These are phyloP conservation scores for Enteromius treurensis DNA, from an alignment of 2,797 vertebrate genomes.

Conservation along the genomic window DNA sequence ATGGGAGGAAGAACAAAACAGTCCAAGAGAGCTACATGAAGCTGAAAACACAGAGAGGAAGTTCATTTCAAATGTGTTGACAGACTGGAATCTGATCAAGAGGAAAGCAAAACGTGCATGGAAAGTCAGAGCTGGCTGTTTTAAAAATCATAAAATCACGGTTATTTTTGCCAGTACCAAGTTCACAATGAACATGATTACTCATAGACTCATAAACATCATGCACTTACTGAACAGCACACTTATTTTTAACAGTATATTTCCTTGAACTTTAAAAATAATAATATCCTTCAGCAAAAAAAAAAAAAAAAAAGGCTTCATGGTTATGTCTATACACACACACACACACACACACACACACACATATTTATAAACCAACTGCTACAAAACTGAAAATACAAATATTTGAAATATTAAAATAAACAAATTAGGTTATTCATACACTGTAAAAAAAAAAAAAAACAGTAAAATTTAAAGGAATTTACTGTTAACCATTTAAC, in stretches of 20 bases:
- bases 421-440: no score
- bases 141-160: neutral
- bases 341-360: no score
- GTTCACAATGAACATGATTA: neutral
- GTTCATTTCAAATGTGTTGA: slow-evolving; percentile 17
- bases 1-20: slow-evolving; percentile 32
- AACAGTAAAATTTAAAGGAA: no score
- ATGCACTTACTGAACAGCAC: neutral
- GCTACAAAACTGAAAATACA: no score
- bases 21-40: slow-evolving; percentile 21
- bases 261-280: neutral
- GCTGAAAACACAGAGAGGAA: slow-evolving; percentile 24
- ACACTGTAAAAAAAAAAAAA: no score
- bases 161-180: neutral
- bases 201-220: neutral
- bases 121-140: neutral
- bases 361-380: no score
- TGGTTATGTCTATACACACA: no score
- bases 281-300: neutral
- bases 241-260: neutral
- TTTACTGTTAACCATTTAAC: no score
- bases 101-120: neutral
- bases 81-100: slow-evolving; percentile 2
- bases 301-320: neutral
- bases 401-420: no score